These are phyloP conservation scores for Nyctereutes procyonoides DNA, from an alignment of 2,113 vertebrate species.

Conservation along the genomic window DNA sequence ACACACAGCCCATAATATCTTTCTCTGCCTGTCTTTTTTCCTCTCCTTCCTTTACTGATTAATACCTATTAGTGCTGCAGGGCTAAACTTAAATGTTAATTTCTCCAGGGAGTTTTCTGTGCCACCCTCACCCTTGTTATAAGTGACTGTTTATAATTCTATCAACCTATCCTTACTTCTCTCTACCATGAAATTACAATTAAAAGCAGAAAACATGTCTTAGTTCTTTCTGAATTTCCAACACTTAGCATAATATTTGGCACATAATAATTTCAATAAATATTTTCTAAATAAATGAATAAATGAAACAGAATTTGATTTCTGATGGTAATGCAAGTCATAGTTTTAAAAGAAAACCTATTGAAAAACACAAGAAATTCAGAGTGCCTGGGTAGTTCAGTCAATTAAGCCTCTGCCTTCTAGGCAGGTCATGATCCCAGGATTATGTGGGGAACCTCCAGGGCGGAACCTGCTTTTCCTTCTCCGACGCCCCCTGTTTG, in stretches of 20 bases:
- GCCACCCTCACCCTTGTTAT: neutral
- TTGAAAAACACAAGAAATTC: neutral
- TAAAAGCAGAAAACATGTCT: neutral
- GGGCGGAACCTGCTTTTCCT: too few species aligned
- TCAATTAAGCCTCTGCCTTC: too few species aligned
- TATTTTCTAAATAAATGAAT: neutral
- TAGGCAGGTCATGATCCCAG: too few species aligned
- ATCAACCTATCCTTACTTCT: neutral
- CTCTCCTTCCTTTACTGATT: neutral
- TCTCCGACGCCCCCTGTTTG: too few species aligned
- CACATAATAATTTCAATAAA: neutral
- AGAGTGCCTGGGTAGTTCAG: too few species aligned
- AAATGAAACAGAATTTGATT: neutral
- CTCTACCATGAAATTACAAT: neutral
- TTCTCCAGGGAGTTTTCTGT: neutral
- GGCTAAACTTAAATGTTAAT: neutral
- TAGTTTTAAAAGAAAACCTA: neutral
- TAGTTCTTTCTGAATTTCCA: conserved; percentile 10
- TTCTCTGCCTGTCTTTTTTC: neutral
- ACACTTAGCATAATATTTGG: neutral
- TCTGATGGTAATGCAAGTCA: neutral
- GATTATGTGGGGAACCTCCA: too few species aligned
- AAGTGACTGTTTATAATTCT: neutral
- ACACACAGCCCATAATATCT: neutral
- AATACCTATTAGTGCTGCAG: neutral